Conservation (phyloP, 2,888 invertebrate species). For the Julus scanicus region DNA sequence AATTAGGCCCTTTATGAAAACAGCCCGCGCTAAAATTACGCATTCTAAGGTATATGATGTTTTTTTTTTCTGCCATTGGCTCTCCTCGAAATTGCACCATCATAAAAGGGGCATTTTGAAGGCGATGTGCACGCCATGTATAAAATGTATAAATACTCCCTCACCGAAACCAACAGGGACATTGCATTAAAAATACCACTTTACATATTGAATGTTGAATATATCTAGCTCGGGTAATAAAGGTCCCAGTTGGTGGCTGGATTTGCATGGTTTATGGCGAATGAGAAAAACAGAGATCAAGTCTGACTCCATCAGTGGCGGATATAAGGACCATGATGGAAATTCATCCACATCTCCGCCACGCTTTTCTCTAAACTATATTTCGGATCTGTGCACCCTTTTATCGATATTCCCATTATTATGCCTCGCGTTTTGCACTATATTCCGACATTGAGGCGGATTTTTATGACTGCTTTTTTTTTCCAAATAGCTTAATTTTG, state of each 20-base stretch:
- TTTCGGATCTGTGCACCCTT: constrained; percentile 38
- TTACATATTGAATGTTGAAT: constrained; percentile 51
- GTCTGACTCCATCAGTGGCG: constrained; percentile 49
- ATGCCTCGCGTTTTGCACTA: constrained; percentile 48
- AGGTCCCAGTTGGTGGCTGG: constrained; percentile 50
- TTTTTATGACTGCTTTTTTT: constrained; percentile 36
- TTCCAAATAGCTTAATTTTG: constrained; percentile 29
- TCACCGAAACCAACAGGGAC: constrained; percentile 39
- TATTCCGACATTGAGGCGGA: constrained; percentile 30
- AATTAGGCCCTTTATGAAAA: constrained; percentile 41
- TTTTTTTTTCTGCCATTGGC: not conserved
- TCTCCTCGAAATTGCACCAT: constrained; percentile 4
- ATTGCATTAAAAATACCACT: constrained; percentile 52
- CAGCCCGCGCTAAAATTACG: not conserved
- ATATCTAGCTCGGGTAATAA: constrained; percentile 47
- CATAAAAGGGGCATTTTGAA: not conserved
- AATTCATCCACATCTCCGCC: constrained; percentile 41
- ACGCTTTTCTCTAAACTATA: not conserved
- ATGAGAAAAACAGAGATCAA: constrained; percentile 45
- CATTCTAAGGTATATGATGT: not conserved
- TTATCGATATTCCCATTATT: constrained; percentile 52
- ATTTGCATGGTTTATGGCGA: constrained; percentile 45
- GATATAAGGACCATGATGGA: constrained; percentile 1
- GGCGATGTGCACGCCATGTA: not conserved
- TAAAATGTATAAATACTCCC: constrained; percentile 45